Evolutionary conservation across 2,113 vertebrate species (phyloP).

Genomic region (Pipra filicauda): DNA sequence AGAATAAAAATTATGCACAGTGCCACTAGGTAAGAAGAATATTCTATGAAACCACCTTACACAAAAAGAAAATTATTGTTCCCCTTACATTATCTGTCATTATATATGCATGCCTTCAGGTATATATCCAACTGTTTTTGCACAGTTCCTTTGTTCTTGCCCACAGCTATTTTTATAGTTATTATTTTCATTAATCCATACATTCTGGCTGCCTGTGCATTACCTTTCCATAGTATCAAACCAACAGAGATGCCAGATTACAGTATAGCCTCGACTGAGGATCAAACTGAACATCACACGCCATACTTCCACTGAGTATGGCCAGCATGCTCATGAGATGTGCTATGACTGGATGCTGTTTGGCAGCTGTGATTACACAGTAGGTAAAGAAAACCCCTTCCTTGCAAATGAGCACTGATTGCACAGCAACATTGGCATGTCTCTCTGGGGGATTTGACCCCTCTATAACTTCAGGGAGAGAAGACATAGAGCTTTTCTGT

Average conservation of each 20-base stretch:
- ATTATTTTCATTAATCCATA: not conserved
- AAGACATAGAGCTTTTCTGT: not conserved
- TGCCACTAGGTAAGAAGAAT: not conserved
- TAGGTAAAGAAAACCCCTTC: not conserved
- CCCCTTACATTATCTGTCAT: not conserved
- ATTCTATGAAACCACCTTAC: not conserved
- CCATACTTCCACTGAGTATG: fast-evolving
- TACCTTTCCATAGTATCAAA: not conserved
- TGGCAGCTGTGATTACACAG: not conserved
- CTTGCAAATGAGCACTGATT: not conserved
- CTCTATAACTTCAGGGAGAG: not conserved
- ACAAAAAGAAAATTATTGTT: not conserved
- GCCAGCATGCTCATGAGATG: not conserved
- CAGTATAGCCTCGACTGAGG: not conserved
- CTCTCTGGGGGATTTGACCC: not conserved
- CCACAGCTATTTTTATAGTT: not conserved
- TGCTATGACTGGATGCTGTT: too few relatives aligned
- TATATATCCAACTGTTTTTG: not conserved
- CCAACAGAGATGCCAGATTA: not conserved
- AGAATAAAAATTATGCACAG: not conserved
- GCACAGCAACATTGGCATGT: not conserved
- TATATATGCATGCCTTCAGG: not conserved
- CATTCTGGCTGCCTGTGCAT: not conserved
- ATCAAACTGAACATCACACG: not conserved
- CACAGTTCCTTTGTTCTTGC: not conserved